Evolutionary conservation across 2,113 vertebrate genomes (phyloP).

Genomic region (Sceloporus tristichus): DNA sequence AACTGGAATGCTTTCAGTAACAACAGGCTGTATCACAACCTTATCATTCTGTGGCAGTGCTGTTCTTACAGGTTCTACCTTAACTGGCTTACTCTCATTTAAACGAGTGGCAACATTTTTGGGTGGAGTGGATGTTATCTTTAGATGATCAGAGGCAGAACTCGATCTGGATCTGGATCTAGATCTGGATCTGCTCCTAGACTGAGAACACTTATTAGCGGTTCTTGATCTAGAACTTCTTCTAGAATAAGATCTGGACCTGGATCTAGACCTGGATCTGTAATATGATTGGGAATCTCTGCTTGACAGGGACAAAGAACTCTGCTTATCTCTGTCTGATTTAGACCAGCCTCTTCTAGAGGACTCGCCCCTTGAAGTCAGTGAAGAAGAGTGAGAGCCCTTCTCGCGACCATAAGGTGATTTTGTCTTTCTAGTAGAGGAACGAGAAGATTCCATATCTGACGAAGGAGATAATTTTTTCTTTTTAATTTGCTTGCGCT

Average conservation of each 20-base stretch:
- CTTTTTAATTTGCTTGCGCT: conserved; percentile 85
- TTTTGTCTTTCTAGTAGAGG: conserved; percentile 79
- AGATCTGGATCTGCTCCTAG: conserved; percentile 72
- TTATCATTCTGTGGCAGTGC: conserved; percentile 77
- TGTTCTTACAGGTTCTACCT: conserved; percentile 74
- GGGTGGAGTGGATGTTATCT: conserved; percentile 77
- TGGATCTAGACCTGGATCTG: conserved; percentile 78
- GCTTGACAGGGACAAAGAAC: conserved; percentile 78
- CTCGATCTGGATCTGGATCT: conserved; percentile 85
- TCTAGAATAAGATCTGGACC: conserved; percentile 78
- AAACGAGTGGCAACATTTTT: conserved; percentile 69
- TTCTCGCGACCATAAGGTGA: conserved; percentile 71
- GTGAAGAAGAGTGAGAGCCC: conserved; percentile 81
- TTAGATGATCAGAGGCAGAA: conserved; percentile 79
- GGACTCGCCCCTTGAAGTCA: conserved; percentile 79
- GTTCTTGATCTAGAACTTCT: conserved; percentile 76
- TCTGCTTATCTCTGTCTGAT: conserved; percentile 80
- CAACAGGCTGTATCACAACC: conserved; percentile 65
- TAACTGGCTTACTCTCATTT: conserved; percentile 75
- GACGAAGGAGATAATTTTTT: conserved; percentile 72
- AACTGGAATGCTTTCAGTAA: conserved; percentile 85
- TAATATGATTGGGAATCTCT: conserved; percentile 83
- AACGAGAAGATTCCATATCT: conserved; percentile 79
- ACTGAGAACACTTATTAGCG: conserved; percentile 61
- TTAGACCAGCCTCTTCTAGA: conserved; percentile 79